A percentile compares a stretch with the other conserved stretches of the same genome.
Conservation (phyloP, 2,888 invertebrate genomes). For the Petrolisthes cinctipes region DNA sequence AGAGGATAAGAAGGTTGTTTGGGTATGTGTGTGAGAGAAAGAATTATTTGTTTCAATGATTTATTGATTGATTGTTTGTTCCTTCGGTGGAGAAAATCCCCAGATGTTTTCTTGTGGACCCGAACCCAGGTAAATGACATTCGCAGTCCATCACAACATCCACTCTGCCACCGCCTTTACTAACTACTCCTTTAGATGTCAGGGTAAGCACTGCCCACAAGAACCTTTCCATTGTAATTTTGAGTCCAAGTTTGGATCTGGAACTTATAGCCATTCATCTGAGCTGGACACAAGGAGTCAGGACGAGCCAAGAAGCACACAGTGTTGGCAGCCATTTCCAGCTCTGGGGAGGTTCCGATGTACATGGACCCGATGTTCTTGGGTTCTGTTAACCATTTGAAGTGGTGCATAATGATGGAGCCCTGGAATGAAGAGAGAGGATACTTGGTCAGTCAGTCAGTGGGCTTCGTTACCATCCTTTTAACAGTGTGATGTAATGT, state of each 20-base stretch:
- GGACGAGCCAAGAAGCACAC: conserved; percentile 85
- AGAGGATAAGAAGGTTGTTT: too few relatives aligned
- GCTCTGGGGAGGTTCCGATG: conserved; percentile 88
- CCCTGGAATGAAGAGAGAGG: conserved; percentile 24
- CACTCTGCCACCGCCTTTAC: too few relatives aligned
- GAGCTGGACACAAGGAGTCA: conserved; percentile 81
- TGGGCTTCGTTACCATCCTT: too few relatives aligned
- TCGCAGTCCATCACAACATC: too few relatives aligned
- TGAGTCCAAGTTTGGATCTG: conserved; percentile 81
- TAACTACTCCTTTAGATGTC: conserved; percentile 41
- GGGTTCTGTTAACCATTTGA: conserved; percentile 77
- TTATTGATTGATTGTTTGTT: too few relatives aligned
- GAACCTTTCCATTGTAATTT: conserved; percentile 81
- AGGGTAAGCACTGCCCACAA: conserved; percentile 86
- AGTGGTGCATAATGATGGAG: conserved; percentile 42
- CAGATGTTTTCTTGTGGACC: too few relatives aligned
- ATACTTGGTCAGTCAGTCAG: background rate
- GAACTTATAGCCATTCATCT: conserved; percentile 79
- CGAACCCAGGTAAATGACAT: too few relatives aligned
- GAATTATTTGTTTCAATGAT: too few relatives aligned
- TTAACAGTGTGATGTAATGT: too few relatives aligned
- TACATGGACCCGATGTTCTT: conserved; percentile 85
- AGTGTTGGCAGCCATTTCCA: conserved; percentile 90
- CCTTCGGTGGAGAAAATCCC: too few relatives aligned
- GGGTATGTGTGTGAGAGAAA: too few relatives aligned